Percentiles rank a stretch among this genome's conserved stretches.
These are phyloP conservation scores for Leucoraja ocellata DNA, from an alignment of 2,797 vertebrate genomes.

Conservation along the genomic window DNA sequence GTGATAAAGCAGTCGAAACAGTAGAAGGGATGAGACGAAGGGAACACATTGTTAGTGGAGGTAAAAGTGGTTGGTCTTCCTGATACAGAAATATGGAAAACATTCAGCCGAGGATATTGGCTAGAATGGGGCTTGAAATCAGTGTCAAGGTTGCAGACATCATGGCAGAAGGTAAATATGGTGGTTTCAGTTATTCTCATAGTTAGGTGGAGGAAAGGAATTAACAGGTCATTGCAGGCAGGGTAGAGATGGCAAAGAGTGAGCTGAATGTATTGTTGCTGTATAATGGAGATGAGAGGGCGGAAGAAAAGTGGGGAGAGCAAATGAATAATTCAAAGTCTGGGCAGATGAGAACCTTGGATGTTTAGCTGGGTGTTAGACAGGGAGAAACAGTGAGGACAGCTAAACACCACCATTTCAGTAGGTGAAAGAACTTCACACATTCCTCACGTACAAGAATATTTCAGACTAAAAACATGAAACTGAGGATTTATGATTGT, in stretches of 20 bases:
- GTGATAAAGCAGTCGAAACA: too few relatives aligned
- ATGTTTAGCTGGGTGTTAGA: too few relatives aligned
- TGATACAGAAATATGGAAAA: too few relatives aligned
- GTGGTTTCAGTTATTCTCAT: background rate
- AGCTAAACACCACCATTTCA: background rate
- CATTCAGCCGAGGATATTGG: too few relatives aligned
- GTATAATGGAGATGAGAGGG: too few relatives aligned
- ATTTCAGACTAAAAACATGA: background rate
- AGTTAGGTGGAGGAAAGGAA: background rate
- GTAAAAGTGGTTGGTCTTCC: too few relatives aligned
- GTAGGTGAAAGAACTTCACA: background rate
- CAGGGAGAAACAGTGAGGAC: background rate
- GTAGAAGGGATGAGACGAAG: too few relatives aligned
- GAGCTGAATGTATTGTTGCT: too few relatives aligned
- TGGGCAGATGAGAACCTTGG: background rate
- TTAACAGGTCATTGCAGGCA: background rate
- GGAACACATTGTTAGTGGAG: too few relatives aligned
- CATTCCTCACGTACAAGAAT: background rate
- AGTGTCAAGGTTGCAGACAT: background rate
- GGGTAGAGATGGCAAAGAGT: background rate
- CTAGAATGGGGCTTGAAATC: too few relatives aligned
- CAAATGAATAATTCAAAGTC: background rate
- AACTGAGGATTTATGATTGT: background rate
- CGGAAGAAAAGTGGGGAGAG: background rate
- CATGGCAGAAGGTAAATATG: background rate